Evolutionary conservation across 1,140 invertebrate genomes (phyloP).

Genomic region (Heliconius nattereri): DNA sequence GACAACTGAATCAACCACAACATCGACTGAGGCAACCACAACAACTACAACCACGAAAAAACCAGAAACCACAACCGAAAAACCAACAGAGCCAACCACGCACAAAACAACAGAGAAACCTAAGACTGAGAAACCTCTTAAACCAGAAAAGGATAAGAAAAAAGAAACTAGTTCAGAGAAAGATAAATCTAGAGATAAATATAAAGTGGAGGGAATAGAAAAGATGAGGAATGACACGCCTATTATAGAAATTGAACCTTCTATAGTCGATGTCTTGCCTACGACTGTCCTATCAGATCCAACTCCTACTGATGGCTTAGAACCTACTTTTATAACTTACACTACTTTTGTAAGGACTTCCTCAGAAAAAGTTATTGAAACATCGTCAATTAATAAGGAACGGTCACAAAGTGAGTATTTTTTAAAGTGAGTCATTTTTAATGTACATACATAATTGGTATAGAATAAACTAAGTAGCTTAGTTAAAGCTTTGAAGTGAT

Average conservation of each 20-base stretch:
- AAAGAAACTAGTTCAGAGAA: conserved; percentile 58
- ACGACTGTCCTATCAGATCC: conserved; percentile 55
- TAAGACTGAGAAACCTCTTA: conserved; percentile 60
- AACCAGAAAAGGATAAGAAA: conserved; percentile 66
- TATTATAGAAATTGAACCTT: conserved; percentile 58
- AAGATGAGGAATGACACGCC: conserved; percentile 45
- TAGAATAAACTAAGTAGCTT: background rate
- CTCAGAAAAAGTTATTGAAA: conserved; percentile 44
- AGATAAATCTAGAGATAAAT: conserved; percentile 63
- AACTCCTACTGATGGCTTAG: conserved; percentile 72
- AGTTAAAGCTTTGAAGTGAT: background rate
- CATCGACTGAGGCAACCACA: conserved; percentile 42
- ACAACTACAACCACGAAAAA: conserved; percentile 47
- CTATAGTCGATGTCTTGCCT: conserved; percentile 56
- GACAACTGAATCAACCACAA: conserved; percentile 48
- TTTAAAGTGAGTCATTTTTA: background rate
- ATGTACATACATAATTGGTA: background rate
- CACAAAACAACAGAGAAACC: conserved; percentile 54
- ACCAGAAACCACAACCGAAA: conserved; percentile 49
- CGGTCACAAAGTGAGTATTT: conserved; percentile 60
- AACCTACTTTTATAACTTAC: conserved; percentile 36
- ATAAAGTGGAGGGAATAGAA: conserved; percentile 44
- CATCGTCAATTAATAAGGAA: conserved; percentile 69
- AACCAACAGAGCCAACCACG: conserved; percentile 52
- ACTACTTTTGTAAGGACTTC: conserved; percentile 34